A percentile compares a stretch with the other conserved stretches of the same genome.
These are phyloP conservation scores for Meiosimyza platycephala DNA, from an alignment of 2,888 invertebrate genomes.

Conservation along the genomic window DNA sequence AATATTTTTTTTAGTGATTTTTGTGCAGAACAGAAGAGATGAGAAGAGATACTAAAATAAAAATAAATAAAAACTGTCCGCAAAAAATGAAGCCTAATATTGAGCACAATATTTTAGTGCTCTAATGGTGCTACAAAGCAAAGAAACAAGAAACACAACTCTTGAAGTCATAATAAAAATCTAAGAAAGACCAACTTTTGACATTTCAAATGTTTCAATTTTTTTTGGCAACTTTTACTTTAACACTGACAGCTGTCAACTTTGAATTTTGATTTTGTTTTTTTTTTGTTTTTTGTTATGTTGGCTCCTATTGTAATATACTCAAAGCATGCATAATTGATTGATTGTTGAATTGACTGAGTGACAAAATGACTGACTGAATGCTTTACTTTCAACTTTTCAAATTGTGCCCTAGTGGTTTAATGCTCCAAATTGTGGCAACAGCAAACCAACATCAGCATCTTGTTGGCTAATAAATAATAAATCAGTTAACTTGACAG, in stretches of 20 bases:
- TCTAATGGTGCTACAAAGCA: constrained; percentile 32
- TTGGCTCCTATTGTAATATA: too few species aligned
- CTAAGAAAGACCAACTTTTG: too few species aligned
- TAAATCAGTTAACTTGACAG: constrained; percentile 36
- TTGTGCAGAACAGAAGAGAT: too few species aligned
- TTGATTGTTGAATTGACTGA: constrained; percentile 9
- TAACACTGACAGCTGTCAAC: too few species aligned
- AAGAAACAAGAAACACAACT: too few species aligned
- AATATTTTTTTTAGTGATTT: neutral
- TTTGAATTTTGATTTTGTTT: too few species aligned
- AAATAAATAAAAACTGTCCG: too few species aligned
- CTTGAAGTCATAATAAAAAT: too few species aligned
- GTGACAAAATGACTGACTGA: constrained; percentile 6
- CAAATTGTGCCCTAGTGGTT: constrained; percentile 1
- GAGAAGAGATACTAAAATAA: too few species aligned
- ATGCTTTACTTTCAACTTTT: constrained; percentile 3
- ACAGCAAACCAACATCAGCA: neutral
- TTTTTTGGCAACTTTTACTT: too few species aligned
- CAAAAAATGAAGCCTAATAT: constrained; percentile 49
- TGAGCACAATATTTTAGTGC: constrained; percentile 47
- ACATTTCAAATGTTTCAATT: too few species aligned
- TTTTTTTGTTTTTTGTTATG: too few species aligned
- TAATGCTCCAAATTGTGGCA: constrained; percentile 1
- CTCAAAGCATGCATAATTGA: constrained; percentile 5
- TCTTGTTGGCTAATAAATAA: constrained; percentile 16